These are phyloP conservation scores for Ylistrum balloti DNA, from an alignment of 1,140 invertebrate species.

Conservation along the genomic window DNA sequence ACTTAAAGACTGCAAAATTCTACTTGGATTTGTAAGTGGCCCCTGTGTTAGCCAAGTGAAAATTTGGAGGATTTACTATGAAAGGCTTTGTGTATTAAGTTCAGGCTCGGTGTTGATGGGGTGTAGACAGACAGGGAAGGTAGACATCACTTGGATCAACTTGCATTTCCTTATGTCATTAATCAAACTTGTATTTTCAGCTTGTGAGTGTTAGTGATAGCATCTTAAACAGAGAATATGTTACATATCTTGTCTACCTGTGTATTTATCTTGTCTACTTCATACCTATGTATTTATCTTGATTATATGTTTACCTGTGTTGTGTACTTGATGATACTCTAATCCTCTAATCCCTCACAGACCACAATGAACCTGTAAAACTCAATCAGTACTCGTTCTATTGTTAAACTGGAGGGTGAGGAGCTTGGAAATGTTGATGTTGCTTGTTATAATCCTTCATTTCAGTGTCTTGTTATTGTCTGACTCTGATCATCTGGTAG, in stretches of 20 bases:
- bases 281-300: too few species aligned
- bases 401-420: conserved; percentile 6
- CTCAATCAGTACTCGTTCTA: neutral
- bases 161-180: neutral
- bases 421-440: neutral
- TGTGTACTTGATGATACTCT: neutral
- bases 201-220: neutral
- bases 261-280: too few species aligned
- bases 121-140: neutral
- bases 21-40: neutral
- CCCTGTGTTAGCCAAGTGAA: neutral
- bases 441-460: neutral
- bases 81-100: neutral
- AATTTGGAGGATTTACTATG: conserved; percentile 13
- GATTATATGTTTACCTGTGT: neutral
- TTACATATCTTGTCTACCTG: neutral
- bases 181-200: neutral
- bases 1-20: neutral
- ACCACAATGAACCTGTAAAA: neutral
- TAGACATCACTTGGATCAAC: neutral
- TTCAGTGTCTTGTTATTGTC: neutral
- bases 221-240: neutral
- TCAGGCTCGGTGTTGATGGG: neutral
- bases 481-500: neutral
- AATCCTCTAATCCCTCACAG: neutral